Evolutionary conservation across 1,140 invertebrate species (phyloP), one percentile per base, ranked within the genome.

Genomic region (Neodiprion virginianus): DNA sequence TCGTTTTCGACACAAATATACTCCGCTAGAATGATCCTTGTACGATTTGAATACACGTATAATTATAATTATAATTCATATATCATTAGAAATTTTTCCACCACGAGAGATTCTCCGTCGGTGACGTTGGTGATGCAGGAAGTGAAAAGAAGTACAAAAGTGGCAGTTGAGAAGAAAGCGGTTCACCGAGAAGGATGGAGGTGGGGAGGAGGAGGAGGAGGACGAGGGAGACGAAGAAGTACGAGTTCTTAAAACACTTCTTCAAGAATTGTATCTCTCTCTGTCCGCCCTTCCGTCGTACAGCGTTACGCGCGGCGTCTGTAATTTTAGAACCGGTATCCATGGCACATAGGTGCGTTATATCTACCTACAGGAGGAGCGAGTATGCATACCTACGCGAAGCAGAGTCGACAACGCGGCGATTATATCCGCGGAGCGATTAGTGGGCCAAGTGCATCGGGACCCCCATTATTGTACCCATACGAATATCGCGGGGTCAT

Each of bases 71-170:
- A 40, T 40, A 40, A 40, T 40, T 40, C 28, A 40, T 40, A 40
- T 40, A 40, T 40, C 28, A 40, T 40, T 40, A 40, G 1, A 40
- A 5, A 40, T 40, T 40, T 5, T 40, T 3, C 28, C 5, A 40
- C 28, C 28, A 40, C 28, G 28, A 40, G 28, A 40, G 5, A 40
- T 40, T 40, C 28, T 40, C 5, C 28, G 28, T 40, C 28, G 28
- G 28, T 40, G 28, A 40, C 28, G 28, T 40, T 40, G 28, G 2
- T 5, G 28, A 40, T 40, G n/a, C 53, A 61, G 53, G 53, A 61
- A 61, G n/a, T 61, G 53, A 61, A 61, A 61, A 61, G 53, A 61
- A 61, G 53, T 61, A 61, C 53, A 61, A 61, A 61, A 61, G 53
- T 61, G 53, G 53, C n/a, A 61, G 11, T 61, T 61, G 53, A 61